Evolutionary conservation across 1,140 invertebrate species (phyloP).

Genomic region (Calephelis virginiensis): DNA sequence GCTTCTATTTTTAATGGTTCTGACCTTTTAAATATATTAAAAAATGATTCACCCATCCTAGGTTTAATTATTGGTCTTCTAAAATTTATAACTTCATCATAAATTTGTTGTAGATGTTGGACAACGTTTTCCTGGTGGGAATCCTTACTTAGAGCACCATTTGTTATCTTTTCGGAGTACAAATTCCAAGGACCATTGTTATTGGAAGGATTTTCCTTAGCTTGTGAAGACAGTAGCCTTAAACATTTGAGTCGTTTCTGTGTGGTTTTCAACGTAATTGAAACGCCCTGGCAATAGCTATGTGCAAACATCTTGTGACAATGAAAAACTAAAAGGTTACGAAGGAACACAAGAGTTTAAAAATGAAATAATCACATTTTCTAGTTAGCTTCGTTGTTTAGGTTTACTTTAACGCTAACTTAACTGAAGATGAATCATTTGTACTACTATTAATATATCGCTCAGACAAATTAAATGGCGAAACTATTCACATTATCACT

Average conservation of each 20-base stretch:
- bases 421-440: neutral
- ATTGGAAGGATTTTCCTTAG: conserved; percentile 33
- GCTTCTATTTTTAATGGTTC: conserved; percentile 71
- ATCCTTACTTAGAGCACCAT: conserved; percentile 80
- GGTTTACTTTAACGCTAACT: neutral
- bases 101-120: conserved; percentile 84
- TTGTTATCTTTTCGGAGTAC: conserved; percentile 80
- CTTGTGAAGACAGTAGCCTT: conserved; percentile 52
- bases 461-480: neutral
- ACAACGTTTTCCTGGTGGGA: conserved; percentile 85
- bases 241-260: conserved; percentile 50
- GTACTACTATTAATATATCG: neutral
- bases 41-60: conserved; percentile 49
- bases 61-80: conserved; percentile 70
- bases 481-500: neutral
- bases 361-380: conserved; percentile 5
- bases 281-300: conserved; percentile 40
- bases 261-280: conserved; percentile 41
- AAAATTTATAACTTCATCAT: conserved; percentile 82
- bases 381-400: neutral
- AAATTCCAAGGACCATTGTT: conserved; percentile 73
- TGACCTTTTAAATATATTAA: conserved; percentile 69
- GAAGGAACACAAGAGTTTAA: neutral
- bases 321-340: conserved; percentile 8
- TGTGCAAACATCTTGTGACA: conserved; percentile 48